Percentiles rank a stretch among this genome's conserved stretches.
phyloP scores from a whole-genome alignment of 1,140 invertebrate genomes.

The Drosophila jambulina region DNA sequence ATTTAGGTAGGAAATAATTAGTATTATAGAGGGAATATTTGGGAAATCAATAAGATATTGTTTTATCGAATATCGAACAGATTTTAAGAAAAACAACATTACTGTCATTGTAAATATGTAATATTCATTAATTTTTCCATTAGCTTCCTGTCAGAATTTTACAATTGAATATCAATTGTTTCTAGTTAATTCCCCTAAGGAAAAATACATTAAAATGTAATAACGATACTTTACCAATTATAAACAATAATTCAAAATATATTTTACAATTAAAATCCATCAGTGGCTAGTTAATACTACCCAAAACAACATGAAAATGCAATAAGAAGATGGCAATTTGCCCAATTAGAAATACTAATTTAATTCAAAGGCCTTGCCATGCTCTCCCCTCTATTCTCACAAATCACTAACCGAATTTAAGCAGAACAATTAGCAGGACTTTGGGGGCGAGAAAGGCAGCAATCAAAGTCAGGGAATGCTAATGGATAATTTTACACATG shows the following conservation, averaged over 20 bases:
- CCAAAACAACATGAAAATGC: not conserved
- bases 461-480: conserved; percentile 54
- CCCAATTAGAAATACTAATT: not conserved
- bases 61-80: too few relatives aligned
- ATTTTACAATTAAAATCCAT: not conserved
- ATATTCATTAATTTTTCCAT: not conserved
- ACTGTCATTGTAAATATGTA: too few relatives aligned
- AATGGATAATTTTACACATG: conserved; percentile 37
- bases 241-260: not conserved
- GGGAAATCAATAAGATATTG: too few relatives aligned
- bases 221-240: not conserved
- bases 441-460: not conserved
- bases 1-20: too few relatives aligned
- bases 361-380: not conserved
- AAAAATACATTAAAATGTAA: not conserved
- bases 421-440: not conserved
- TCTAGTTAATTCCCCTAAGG: not conserved
- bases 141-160: not conserved
- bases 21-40: too few relatives aligned
- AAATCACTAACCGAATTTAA: not conserved
- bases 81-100: not conserved
- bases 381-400: not conserved
- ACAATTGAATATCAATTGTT: not conserved
- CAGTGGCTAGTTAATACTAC: not conserved
- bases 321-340: not conserved